phyloP scores from a whole-genome alignment of 1,140 invertebrate species.

The Palaemon carinicauda region DNA sequence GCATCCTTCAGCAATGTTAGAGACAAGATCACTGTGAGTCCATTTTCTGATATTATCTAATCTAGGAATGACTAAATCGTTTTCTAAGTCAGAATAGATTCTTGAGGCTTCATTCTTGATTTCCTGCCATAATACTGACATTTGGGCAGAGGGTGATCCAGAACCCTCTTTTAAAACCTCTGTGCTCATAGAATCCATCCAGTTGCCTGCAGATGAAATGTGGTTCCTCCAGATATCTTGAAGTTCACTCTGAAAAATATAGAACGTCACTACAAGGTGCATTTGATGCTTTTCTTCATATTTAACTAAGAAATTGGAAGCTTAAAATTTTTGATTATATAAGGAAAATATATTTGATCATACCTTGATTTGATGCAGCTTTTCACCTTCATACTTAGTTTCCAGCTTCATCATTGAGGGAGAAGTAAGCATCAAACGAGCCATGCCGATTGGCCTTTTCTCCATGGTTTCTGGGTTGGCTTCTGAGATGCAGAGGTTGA shows the following conservation, averaged over 20 bases:
- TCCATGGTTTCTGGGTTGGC: background rate
- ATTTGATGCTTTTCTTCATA: too few species aligned
- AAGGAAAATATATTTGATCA: background rate
- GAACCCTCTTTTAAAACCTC: background rate
- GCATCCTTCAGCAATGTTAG: background rate
- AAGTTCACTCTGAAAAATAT: too few species aligned
- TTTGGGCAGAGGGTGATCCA: background rate
- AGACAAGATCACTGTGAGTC: background rate
- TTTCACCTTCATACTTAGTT: background rate
- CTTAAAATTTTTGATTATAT: too few species aligned
- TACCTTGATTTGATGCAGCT: background rate
- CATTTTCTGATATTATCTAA: background rate
- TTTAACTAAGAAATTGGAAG: too few species aligned
- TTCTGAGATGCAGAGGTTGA: background rate
- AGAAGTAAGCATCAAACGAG: background rate
- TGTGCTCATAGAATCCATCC: background rate
- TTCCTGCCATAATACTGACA: background rate
- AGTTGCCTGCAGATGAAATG: too few species aligned
- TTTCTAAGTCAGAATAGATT: background rate
- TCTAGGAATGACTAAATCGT: background rate
- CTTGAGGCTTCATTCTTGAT: background rate
- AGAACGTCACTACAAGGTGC: too few species aligned
- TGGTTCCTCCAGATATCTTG: too few species aligned
- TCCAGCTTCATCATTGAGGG: conserved; percentile 4
- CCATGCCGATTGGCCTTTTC: background rate